Evolutionary conservation across 2,797 vertebrate species (phyloP).

Genomic region (Pseudomugil gertrudae): DNA sequence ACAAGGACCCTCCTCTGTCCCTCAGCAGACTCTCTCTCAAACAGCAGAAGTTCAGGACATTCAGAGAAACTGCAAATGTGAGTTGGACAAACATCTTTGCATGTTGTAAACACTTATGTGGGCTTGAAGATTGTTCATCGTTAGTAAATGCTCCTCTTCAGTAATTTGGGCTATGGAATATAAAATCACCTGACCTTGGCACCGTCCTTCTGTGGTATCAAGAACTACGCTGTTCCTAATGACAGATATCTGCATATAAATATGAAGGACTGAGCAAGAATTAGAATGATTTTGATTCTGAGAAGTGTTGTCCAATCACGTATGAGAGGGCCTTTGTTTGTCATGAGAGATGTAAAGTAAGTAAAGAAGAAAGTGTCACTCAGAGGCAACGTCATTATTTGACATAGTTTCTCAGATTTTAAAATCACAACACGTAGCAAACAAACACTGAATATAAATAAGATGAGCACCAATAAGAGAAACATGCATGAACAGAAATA

Average conservation of each 20-base stretch:
- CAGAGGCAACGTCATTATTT: not conserved
- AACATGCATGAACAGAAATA: no score
- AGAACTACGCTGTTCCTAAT: no score
- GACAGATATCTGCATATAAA: no score
- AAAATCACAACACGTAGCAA: no score
- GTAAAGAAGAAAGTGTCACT: no score
- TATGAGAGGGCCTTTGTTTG: not conserved
- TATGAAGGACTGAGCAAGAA: not conserved
- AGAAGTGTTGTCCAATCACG: not conserved
- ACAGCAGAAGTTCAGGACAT: slow-evolving; percentile 85
- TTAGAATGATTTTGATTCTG: not conserved
- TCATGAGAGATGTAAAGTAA: not conserved
- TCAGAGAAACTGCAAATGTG: slow-evolving; percentile 81
- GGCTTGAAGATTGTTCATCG: not conserved
- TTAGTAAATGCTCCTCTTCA: not conserved
- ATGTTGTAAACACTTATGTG: not conserved
- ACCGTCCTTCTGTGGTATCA: not conserved
- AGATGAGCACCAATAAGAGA: no score
- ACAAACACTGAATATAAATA: no score
- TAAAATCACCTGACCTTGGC: not conserved
- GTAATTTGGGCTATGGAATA: not conserved
- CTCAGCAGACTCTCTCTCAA: slow-evolving; percentile 85
- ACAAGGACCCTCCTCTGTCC: slow-evolving; percentile 81
- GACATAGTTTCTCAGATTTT: no score
- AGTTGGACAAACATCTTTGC: slow-evolving; percentile 22